Base-by-base conservation (phyloP, 2,797 vertebrate species). In the Phrynocephalus guinanensis region DNA sequence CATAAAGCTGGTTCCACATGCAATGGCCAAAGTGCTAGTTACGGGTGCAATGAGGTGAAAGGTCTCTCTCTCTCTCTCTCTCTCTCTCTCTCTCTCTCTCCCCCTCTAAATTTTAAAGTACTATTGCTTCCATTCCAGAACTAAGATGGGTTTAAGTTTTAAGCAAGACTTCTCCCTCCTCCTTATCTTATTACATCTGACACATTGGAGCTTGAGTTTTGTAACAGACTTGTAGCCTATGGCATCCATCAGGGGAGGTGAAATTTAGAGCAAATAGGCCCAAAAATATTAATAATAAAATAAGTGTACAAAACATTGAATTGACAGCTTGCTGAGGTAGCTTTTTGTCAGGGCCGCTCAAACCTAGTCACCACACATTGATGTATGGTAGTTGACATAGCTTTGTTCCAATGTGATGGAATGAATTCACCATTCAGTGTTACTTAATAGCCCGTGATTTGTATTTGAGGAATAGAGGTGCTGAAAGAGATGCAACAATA, bases 271-370 rank as follows among this genome's bases (percentile, higher is more conserved):
- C 88, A 90, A 93, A 90, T 72, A 1, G 83, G 86, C 87, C 88
- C 63, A 28, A 72, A 18, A 38, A 76, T 44, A 76, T 8, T 30
- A 38, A 18, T 13, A 24, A 73, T 30, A 89, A 44, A 75, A 85
- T 79, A 93, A 85, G 90, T 1, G 75, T 86, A 87, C 33, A 88
- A 92, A 94, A 93, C 88, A 94, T 92, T 91, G 91, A 92, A 84
- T 79, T 83, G 94, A 93, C 91, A 94, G 92, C 91, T 93, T 95
- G 95, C 94, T 95, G 95, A 95, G 93, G 92, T 87, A 68, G 81
- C 90, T 91, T 73, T 52, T 90, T 93, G 86, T 82, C 71, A 0
- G 88, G 76, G 86, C 2, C 56, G 81, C 73, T 91, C 33, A 26
- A 84, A 77, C 56, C 3, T 1, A 86, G 76, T 79, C n/a, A 1